Evolutionary conservation across 1,140 invertebrate genomes (phyloP), one percentile per base, ranked within the genome.

Genomic region (Scaptomyza graminum): DNA sequence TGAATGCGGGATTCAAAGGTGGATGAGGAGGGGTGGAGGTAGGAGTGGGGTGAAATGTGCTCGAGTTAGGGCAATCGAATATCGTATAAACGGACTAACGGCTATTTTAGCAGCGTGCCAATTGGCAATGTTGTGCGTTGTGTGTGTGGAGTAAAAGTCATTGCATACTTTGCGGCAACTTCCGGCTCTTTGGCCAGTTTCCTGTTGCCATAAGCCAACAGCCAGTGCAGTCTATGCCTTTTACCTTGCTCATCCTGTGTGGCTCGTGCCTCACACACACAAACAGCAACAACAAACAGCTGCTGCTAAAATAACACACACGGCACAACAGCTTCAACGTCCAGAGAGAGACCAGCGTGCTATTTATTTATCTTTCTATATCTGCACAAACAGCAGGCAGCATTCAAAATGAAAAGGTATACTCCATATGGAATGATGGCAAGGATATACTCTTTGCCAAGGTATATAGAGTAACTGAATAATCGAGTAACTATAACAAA

Each of bases 141-240:
- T 22, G 18, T 31, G 28, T 31, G 28, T 31, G 5, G 37, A 18
- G 28, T 44, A 37, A 66, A 77, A 78, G 67, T 71, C 72, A 67
- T 87, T 87, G 83, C 82, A 87, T 83, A 87, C 82, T 87, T 87
- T 82, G 67, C 66, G 71, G 83, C 83, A 73, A 70, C 82, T 73
- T 88, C 82, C 82, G 82, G 83, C 82, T 82, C 82, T 87, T 82
- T 88, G 62, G 64, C 11, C 44, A 28, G 59, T 57, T 76, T 85
- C 81, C 81, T 57, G 82, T 50, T 31, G 39, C 16, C 54, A 22
- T 3, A 22, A 22, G 18, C 18, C 18, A 22, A 1, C 5, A 0
- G 28, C 28, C 28, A 6, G 28, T 2, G 5, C 28, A 31, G 28
- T 22, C 56, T 79, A 67, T 51, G 25, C 54, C 37, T 52, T 80